Base-by-base conservation (phyloP, 2,113 vertebrate genomes). In the Castor canadensis region DNA sequence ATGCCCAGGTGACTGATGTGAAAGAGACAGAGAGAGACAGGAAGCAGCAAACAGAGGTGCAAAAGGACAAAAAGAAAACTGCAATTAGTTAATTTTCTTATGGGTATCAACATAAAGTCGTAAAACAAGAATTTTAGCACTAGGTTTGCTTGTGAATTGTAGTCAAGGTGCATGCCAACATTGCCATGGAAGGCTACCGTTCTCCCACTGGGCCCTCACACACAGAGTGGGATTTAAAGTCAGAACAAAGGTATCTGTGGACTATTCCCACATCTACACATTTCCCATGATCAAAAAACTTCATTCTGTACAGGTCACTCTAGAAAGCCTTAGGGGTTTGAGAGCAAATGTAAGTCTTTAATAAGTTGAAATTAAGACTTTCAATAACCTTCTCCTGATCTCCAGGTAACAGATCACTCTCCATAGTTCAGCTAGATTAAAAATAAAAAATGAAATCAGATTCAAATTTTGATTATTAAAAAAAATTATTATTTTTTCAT, bases 21-120 rank as follows among this genome's bases (percentile, higher is more conserved):
- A 96, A 96, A 97, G 96, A 97, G 89, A 96, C 80, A 95, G 93
- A 96, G 96, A 95, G 85, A 97, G 95, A 98, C 97, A 93, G 95
- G 98, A 91, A 98, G 98, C 98, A 96, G 99, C 98, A 93, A 98
- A 98, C 99, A 97, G 96, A 98, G 98, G 98, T 98, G 98, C 98
- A 98, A 98, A 98, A 99, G 98, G 98, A 99, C 99, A 99, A 99
- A 99, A 99, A 99, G 99, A 99, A 99, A 99, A 99, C 98, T 98
- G 98, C 98, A 97, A 99, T 99, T 99, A 99, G 99, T 99, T 98
- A 98, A 99, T 98, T 98, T 99, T 97, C 98, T 98, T 98, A 96
- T 0, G 60, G 92, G 97, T 81, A 97, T 94, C 97, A 90, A 94
- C 91, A 97, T 32, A 97, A 95, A 97, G 95, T 94, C 89, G 96